Evolutionary conservation across 2,113 vertebrate genomes (phyloP).

Genomic region (Nyctibius bracteatus): DNA sequence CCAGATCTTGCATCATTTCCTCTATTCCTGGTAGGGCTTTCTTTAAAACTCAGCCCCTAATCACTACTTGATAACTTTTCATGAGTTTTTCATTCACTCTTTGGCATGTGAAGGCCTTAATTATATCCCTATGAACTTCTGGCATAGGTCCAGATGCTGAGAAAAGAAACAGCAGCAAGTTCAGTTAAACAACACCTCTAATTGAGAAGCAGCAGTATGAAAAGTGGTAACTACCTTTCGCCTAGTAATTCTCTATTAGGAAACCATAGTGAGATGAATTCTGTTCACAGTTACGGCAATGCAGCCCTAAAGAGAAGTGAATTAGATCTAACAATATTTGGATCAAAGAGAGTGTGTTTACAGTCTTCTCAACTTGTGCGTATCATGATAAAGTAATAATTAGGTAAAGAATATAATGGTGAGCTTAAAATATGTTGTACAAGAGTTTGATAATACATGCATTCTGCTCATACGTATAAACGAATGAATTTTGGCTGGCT

Average conservation of each 20-base stretch:
- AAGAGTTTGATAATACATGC: neutral
- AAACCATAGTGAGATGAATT: neutral
- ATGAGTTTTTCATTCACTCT: conserved; percentile 18
- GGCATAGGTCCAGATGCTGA: neutral
- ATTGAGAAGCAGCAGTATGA: neutral
- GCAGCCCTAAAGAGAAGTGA: neutral
- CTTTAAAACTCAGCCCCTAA: conserved; percentile 38
- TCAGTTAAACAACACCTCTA: conserved; percentile 6
- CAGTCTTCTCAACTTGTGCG: neutral
- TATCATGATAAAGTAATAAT: neutral
- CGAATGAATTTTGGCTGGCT: neutral
- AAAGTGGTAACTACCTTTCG: neutral
- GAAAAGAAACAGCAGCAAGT: neutral
- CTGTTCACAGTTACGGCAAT: neutral
- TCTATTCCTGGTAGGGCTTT: conserved; percentile 26
- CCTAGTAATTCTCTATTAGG: neutral
- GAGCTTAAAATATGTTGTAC: neutral
- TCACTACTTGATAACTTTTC: conserved; percentile 21
- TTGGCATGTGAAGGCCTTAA: conserved; percentile 39
- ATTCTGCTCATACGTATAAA: neutral
- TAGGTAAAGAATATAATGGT: neutral
- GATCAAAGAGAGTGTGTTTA: neutral
- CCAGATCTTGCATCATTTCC: conserved; percentile 47
- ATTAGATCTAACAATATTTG: neutral
- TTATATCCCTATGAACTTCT: conserved; percentile 40